Evolutionary conservation across 2,797 vertebrate genomes (phyloP).

Genomic region (Crocodylus rhombifer): DNA sequence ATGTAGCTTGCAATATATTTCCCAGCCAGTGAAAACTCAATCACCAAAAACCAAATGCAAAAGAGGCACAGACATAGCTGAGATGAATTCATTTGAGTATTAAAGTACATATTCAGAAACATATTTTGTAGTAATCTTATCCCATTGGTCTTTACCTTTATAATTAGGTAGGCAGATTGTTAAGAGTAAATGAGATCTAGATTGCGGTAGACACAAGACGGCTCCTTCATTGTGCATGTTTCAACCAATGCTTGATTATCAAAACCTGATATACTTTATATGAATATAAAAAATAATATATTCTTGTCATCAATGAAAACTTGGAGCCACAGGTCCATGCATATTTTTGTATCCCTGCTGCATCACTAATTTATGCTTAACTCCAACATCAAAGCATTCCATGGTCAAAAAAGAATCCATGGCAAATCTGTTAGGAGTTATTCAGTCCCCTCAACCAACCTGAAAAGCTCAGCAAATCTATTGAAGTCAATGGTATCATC

Average conservation of each 20-base stretch:
- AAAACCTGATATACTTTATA: neutral
- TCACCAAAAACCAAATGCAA: constrained; percentile 29
- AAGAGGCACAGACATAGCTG: constrained; percentile 17
- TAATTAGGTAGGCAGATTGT: constrained; percentile 5
- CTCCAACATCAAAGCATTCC: neutral
- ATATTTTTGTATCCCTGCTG: neutral
- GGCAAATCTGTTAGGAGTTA: fast-evolving
- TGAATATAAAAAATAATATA: neutral
- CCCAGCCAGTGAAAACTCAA: constrained; percentile 32
- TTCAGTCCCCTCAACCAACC: neutral
- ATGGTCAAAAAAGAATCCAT: neutral
- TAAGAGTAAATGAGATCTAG: neutral
- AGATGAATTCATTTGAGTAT: constrained; percentile 17
- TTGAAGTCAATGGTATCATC: neutral
- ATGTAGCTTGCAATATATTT: constrained; percentile 48
- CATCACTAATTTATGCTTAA: neutral
- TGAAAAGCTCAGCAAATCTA: neutral
- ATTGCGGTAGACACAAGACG: neutral
- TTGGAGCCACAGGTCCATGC: fast-evolving
- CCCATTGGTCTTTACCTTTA: neutral
- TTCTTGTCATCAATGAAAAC: neutral
- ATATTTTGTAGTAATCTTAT: constrained; percentile 23
- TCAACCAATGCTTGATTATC: neutral
- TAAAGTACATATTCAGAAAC: constrained; percentile 38
- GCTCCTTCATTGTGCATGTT: neutral